Evolutionary conservation across 1,140 invertebrate species (phyloP), one percentile per base, ranked within the genome.

Genomic region (Calephelis nemesis): DNA sequence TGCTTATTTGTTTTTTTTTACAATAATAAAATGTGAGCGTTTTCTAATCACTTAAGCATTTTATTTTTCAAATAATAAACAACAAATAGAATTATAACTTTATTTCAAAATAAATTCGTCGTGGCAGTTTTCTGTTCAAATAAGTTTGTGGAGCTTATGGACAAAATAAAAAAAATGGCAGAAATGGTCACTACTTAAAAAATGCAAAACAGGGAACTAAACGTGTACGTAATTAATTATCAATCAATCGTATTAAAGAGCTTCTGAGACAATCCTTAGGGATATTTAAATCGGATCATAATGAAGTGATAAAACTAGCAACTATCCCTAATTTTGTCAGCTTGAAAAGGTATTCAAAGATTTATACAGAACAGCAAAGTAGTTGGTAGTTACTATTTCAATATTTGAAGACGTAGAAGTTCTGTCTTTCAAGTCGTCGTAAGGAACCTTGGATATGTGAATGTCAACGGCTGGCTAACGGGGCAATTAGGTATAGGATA

Each of bases 61-160:
- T 30, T 30, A 30, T 30, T 30, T 30, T 45, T 45, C 7, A 45
- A 45, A 45, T 45, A 45, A 45, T 7, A 45, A 7, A 45, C 6
- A 45, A 45, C 7, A 45, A 45, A 45, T 7, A 45, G 42, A 45
- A 52, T 52, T 52, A 52, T 9, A 11, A 52, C n/a, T 52, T 52
- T 52, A 52, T 52, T 52, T 9, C n/a, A 52, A 13, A 52, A 52
- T 68, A 74, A 77, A 77, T 77, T 77, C 75, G 73, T 73, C 9
- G 49, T 63, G 73, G 71, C 71, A 73, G 75, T 74, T 69, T 39
- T 42, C 52, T 58, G 47, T 45, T 62, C 67, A 42, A 49, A 13
- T 45, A 64, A 68, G 47, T 68, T 65, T 40, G 11, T 65, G 30
- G 12, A 65, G n/a, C 11, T 40, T 6, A 40, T 12, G 30, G 42